Evolutionary conservation across 2,797 vertebrate genomes (phyloP).

Genomic region (Todus mexicanus): DNA sequence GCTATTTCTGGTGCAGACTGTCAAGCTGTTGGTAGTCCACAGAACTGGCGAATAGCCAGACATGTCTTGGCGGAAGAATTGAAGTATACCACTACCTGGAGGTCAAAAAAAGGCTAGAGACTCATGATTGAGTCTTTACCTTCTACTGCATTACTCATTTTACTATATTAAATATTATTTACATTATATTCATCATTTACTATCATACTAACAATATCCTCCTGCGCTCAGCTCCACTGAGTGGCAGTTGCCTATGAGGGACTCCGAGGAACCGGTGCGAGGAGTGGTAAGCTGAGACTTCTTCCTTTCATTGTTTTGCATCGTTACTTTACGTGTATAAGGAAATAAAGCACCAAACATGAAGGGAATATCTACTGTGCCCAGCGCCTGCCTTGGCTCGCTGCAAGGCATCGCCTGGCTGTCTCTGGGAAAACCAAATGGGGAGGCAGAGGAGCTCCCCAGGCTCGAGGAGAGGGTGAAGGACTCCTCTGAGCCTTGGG

Average conservation of each 20-base stretch:
- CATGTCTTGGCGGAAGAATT: background rate
- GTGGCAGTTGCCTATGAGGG: background rate
- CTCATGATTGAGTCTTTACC: background rate
- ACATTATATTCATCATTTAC: background rate
- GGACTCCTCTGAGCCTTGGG: background rate
- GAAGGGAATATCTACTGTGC: background rate
- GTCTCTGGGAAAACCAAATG: background rate
- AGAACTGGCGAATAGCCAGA: background rate
- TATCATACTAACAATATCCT: background rate
- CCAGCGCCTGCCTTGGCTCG: background rate
- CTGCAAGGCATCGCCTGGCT: background rate
- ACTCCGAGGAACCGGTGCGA: background rate
- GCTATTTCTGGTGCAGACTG: background rate
- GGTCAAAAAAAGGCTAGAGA: background rate
- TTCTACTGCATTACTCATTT: background rate
- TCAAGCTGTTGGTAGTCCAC: background rate
- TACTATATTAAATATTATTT: background rate
- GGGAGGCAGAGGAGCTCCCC: background rate
- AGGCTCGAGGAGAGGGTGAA: background rate
- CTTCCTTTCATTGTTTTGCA: background rate
- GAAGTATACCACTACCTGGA: background rate
- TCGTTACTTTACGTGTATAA: background rate
- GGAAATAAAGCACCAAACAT: background rate
- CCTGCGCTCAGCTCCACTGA: background rate
- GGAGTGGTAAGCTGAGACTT: background rate